phyloP scores from a whole-genome alignment of 1,140 invertebrate genomes.

The Steinernema feltiae region DNA sequence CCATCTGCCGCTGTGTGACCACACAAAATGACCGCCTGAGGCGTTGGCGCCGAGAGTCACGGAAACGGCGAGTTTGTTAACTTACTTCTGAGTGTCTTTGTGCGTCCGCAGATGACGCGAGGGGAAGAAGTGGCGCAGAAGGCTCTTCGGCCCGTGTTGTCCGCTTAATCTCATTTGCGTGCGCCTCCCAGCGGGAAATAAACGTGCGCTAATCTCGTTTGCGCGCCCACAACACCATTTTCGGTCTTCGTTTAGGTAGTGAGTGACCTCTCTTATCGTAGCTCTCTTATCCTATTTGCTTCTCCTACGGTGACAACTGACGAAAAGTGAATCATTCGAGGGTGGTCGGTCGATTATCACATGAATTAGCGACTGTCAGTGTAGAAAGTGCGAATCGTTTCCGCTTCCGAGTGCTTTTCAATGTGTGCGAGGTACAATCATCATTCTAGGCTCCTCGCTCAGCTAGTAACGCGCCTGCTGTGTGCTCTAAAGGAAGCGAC shows the following conservation, averaged over 20 bases:
- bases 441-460: no score
- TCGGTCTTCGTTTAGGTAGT: background rate
- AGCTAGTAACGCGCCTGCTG: no score
- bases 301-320: no score
- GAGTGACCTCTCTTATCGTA: no score
- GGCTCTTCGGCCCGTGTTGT: background rate
- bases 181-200: background rate
- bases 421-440: no score
- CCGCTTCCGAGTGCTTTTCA: no score
- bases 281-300: no score
- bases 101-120: background rate
- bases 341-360: no score
- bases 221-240: background rate
- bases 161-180: conserved; percentile 9
- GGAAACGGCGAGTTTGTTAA: background rate
- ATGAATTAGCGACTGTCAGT: no score
- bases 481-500: no score
- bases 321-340: no score
- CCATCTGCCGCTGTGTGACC: background rate
- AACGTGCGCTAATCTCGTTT: background rate
- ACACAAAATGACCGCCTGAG: background rate
- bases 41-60: background rate
- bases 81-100: background rate
- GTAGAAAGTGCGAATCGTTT: no score
- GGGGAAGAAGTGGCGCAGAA: background rate